phyloP scores from a whole-genome alignment of 2,113 vertebrate species.

The Sminthopsis crassicaudata region DNA sequence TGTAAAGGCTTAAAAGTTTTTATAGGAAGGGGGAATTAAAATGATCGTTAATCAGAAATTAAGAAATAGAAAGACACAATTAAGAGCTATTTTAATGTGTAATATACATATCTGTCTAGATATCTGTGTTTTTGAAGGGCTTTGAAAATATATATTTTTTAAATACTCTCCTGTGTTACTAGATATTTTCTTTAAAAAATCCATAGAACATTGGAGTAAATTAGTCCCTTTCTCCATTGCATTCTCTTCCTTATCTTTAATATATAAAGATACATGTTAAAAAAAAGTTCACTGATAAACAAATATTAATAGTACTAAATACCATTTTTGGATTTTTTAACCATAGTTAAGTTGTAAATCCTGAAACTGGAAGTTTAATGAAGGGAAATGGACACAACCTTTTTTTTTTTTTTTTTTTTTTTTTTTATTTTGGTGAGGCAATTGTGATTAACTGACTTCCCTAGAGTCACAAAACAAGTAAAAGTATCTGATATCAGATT shows the following conservation, averaged over 20 bases:
- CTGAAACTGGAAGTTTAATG: not conserved
- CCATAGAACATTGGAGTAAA: not conserved
- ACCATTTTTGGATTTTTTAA: constrained; percentile 22
- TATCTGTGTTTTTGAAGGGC: constrained; percentile 38
- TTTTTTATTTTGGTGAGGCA: too few relatives aligned
- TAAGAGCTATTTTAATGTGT: constrained; percentile 45
- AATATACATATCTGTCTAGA: not conserved
- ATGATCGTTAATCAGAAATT: constrained; percentile 68
- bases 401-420: not conserved
- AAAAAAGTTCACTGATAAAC: constrained; percentile 29
- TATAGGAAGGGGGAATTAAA: constrained; percentile 54
- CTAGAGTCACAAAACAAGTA: too few relatives aligned
- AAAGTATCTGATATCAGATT: too few relatives aligned
- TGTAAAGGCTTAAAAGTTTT: constrained; percentile 76
- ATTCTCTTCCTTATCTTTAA: not conserved
- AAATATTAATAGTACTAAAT: constrained; percentile 16
- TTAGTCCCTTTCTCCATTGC: not conserved
- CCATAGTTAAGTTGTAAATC: not conserved
- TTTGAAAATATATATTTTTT: constrained; percentile 55
- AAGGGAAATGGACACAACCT: not conserved
- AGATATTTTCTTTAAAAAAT: constrained; percentile 26
- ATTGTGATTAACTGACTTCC: too few relatives aligned
- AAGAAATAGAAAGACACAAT: constrained; percentile 59
- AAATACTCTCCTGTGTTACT: not conserved
- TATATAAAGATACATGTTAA: constrained; percentile 18